Conservation (phyloP, 2,113 vertebrate genomes). For the Calyptomena viridis region DNA sequence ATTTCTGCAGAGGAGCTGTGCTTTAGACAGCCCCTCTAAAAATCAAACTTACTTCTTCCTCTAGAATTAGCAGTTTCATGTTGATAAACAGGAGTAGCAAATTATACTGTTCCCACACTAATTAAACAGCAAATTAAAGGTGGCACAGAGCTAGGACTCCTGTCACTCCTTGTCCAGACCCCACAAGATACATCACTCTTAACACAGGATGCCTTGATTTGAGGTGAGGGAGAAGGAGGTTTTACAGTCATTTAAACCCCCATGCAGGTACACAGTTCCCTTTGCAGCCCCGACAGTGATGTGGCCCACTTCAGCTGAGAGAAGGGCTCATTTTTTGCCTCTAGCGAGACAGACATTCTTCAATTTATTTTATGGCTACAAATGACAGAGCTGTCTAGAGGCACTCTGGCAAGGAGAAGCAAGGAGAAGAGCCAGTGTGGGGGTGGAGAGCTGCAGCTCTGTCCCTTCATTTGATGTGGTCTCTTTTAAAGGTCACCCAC, state of each 20-base stretch:
- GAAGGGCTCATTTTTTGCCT: neutral
- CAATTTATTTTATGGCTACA: slow-evolving; percentile 11
- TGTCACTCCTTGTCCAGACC: neutral
- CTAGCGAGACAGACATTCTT: neutral
- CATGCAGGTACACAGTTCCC: neutral
- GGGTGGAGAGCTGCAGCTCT: neutral
- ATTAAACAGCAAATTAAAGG: neutral
- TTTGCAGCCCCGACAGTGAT: neutral
- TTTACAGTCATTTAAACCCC: neutral
- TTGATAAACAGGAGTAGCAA: neutral
- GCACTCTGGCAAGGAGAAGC: neutral
- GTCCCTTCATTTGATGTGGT: slow-evolving; percentile 18
- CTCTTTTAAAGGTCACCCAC: slow-evolving; percentile 16
- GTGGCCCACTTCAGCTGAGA: rapidly evolving
- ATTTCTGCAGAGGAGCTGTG: neutral
- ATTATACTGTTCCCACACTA: neutral
- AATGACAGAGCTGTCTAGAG: slow-evolving; percentile 39
- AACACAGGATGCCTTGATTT: neutral
- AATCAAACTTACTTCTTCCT: neutral
- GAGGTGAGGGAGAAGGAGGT: neutral
- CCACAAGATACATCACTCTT: neutral
- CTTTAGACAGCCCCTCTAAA: neutral
- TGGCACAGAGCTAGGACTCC: neutral
- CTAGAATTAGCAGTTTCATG: neutral
- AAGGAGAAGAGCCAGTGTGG: neutral